These are phyloP conservation scores for Phortica okadai DNA, from an alignment of 2,888 invertebrate genomes.

Conservation along the genomic window DNA sequence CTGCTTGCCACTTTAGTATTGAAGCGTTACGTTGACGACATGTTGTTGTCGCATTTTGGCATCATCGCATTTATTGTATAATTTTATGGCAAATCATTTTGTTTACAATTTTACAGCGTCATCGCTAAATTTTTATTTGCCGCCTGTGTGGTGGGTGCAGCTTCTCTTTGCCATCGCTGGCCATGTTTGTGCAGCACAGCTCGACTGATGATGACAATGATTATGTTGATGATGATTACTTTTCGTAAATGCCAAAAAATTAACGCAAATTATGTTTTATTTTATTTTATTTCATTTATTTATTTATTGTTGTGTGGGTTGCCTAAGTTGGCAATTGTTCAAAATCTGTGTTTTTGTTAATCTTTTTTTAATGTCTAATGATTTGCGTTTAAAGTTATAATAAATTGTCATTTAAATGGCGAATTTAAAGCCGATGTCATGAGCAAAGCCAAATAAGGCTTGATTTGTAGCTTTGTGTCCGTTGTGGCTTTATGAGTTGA, in stretches of 20 bases:
- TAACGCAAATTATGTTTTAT: conserved; percentile 16
- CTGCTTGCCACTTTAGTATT: not conserved
- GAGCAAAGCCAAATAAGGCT: no score
- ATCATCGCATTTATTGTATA: conserved; percentile 56
- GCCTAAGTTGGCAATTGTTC: not conserved
- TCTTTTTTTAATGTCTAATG: not conserved
- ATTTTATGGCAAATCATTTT: conserved; percentile 71
- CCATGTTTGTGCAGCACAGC: not conserved
- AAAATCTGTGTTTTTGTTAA: not conserved
- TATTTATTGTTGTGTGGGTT: conserved; percentile 2
- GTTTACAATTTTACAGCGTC: conserved; percentile 62
- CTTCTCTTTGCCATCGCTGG: not conserved
- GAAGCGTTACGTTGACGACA: conserved; percentile 62
- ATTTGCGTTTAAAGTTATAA: not conserved
- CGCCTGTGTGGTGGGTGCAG: conserved; percentile 15
- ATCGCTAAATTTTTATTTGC: not conserved
- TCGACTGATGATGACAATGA: not conserved
- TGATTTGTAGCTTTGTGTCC: no score
- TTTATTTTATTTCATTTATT: not conserved
- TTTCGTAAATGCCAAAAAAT: conserved; percentile 22
- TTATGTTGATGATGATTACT: not conserved
- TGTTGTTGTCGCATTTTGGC: conserved; percentile 68
- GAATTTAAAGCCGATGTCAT: not conserved
- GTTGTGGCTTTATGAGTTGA: no score
- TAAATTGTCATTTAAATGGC: conserved; percentile 4